Evolutionary conservation across 2,888 invertebrate genomes (phyloP).

Genomic region (Tenodera sinensis): DNA sequence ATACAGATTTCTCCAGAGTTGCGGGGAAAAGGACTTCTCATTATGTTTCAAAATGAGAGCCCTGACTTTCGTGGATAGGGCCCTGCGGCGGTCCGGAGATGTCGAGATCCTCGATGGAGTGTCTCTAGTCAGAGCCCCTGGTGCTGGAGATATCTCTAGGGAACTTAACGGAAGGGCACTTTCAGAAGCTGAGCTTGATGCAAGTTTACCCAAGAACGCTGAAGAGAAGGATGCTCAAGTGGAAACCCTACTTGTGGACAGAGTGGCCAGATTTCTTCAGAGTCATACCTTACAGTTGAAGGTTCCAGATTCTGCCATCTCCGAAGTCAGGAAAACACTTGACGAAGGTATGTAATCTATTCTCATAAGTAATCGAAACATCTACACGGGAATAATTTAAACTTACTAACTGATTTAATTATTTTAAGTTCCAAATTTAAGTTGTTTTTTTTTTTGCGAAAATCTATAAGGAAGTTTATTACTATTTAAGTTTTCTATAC

Average conservation of each 20-base stretch:
- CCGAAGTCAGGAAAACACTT: conserved; percentile 71
- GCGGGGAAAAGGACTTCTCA: conserved; percentile 63
- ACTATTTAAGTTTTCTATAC: too few species aligned
- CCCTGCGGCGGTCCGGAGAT: conserved; percentile 50
- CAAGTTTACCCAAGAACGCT: conserved; percentile 57
- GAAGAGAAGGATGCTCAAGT: conserved; percentile 68
- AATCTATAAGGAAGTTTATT: too few species aligned
- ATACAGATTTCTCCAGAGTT: conserved; percentile 66
- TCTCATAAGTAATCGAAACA: too few species aligned
- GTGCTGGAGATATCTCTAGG: conserved; percentile 39
- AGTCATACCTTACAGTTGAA: conserved; percentile 78
- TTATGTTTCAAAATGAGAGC: conserved; percentile 74
- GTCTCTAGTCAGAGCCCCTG: conserved; percentile 49
- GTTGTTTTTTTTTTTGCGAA: too few species aligned
- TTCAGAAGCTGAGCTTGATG: conserved; percentile 45
- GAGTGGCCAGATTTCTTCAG: conserved; percentile 69
- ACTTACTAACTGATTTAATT: accelerated
- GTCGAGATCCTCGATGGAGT: conserved; percentile 63
- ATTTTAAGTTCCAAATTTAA: too few species aligned
- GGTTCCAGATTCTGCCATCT: conserved; percentile 68
- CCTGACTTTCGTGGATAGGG: conserved; percentile 63
- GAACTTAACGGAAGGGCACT: conserved; percentile 41
- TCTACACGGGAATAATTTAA: too few species aligned
- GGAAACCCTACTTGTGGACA: conserved; percentile 68
- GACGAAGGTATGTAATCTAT: conserved; percentile 64